Evolutionary conservation across 2,888 invertebrate genomes (phyloP).

Genomic region (Erannis defoliaria): DNA sequence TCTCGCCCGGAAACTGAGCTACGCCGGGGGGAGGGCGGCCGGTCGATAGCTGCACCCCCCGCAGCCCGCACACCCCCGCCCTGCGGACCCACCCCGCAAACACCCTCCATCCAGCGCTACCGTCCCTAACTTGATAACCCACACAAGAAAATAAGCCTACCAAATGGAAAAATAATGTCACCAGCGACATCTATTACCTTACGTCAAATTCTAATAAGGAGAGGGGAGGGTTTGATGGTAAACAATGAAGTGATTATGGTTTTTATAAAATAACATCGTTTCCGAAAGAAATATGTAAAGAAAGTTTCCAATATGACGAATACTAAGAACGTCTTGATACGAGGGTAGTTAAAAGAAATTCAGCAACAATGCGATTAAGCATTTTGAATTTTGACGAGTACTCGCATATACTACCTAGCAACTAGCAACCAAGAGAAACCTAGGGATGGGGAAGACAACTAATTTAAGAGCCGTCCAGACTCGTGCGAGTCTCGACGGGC

Average conservation of each 20-base stretch:
- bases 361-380: not conserved
- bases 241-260: not conserved
- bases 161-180: conserved; percentile 84
- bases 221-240: conserved; percentile 33
- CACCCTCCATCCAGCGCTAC: conserved; percentile 72
- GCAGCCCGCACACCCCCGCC: conserved; percentile 72
- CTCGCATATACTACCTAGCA: conserved; percentile 54
- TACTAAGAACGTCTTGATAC: not conserved
- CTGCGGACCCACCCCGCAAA: conserved; percentile 76
- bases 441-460: conserved; percentile 67
- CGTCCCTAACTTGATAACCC: conserved; percentile 84
- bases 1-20: conserved; percentile 87
- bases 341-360: not conserved
- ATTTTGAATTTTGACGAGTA: conserved; percentile 24
- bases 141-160: conserved; percentile 84
- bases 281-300: not conserved
- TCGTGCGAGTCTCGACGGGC: conserved; percentile 73
- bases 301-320: not conserved
- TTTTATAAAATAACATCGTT: conserved; percentile 2
- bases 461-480: conserved; percentile 79
- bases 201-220: conserved; percentile 54
- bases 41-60: conserved; percentile 87
- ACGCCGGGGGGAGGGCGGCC: conserved; percentile 85
- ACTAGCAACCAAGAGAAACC: conserved; percentile 62
- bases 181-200: conserved; percentile 70